Evolutionary conservation across 2,113 vertebrate genomes (phyloP).

Genomic region (Odocoileus hemionus): DNA sequence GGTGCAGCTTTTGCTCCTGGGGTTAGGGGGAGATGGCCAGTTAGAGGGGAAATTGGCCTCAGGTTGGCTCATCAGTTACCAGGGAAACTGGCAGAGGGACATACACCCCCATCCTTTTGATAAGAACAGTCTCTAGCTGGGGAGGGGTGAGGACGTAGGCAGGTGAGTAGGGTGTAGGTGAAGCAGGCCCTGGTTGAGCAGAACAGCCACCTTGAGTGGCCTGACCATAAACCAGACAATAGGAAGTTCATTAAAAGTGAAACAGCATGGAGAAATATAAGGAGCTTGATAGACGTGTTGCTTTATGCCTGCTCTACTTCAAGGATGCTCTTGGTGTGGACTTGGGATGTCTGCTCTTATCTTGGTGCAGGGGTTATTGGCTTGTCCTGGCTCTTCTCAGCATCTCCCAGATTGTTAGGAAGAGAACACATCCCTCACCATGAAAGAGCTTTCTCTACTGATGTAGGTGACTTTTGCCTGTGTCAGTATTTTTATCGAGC

Average conservation of each 20-base stretch:
- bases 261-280: not conserved
- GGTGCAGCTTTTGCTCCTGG: not conserved
- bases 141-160: not conserved
- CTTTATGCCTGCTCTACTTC: not conserved
- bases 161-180: not conserved
- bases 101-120: not conserved
- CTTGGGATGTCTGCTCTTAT: not conserved
- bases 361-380: not conserved
- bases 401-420: not conserved
- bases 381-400: not conserved
- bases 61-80: not conserved
- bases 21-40: not conserved
- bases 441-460: slow-evolving; percentile 36
- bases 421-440: not conserved
- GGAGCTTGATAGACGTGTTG: too few relatives aligned
- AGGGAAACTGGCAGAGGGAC: not conserved
- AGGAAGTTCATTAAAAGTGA: not conserved
- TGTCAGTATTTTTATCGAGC: slow-evolving; percentile 56
- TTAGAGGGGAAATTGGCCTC: not conserved
- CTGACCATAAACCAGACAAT: not conserved
- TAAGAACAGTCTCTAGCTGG: not conserved
- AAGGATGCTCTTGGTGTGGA: not conserved
- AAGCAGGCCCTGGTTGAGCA: not conserved
- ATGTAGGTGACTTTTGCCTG: not conserved
- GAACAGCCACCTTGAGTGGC: not conserved